These are phyloP conservation scores for Mesoclemmys tuberculata DNA, from an alignment of 2,113 vertebrate genomes.

Conservation along the genomic window DNA sequence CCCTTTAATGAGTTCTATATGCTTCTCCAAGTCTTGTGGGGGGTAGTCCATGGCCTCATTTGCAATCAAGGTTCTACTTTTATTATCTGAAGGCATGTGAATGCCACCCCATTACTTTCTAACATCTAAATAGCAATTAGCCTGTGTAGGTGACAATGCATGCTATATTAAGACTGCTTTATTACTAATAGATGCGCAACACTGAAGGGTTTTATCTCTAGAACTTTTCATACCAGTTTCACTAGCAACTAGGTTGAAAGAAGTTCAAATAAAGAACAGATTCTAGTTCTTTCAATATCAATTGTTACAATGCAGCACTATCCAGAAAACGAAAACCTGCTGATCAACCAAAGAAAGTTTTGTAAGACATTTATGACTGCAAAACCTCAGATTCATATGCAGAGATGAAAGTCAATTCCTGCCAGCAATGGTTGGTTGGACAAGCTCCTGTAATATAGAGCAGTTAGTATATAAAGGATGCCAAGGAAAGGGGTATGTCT, in stretches of 20 bases:
- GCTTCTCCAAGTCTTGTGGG: rapidly evolving
- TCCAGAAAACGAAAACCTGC: neutral
- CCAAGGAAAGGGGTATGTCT: neutral
- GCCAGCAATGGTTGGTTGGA: conserved; percentile 18
- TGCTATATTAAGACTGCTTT: conserved; percentile 1
- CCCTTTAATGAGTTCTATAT: neutral
- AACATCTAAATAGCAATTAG: conserved; percentile 1
- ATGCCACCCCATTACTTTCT: neutral
- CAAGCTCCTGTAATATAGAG: neutral
- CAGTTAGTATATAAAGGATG: neutral
- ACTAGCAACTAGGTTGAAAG: neutral
- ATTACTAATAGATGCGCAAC: conserved; percentile 19
- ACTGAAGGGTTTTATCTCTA: conserved; percentile 50
- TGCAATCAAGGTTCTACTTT: neutral
- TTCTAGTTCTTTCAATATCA: neutral
- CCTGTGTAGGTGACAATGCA: neutral
- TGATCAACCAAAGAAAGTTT: neutral
- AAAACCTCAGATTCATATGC: neutral
- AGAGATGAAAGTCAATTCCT: conserved; percentile 27
- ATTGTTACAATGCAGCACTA: neutral
- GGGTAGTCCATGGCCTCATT: neutral
- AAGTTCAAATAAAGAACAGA: neutral
- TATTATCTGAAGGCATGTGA: neutral
- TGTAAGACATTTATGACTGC: neutral
- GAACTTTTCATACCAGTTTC: neutral